Evolutionary conservation across 2,113 vertebrate genomes (phyloP).

Genomic region (Indri indri): DNA sequence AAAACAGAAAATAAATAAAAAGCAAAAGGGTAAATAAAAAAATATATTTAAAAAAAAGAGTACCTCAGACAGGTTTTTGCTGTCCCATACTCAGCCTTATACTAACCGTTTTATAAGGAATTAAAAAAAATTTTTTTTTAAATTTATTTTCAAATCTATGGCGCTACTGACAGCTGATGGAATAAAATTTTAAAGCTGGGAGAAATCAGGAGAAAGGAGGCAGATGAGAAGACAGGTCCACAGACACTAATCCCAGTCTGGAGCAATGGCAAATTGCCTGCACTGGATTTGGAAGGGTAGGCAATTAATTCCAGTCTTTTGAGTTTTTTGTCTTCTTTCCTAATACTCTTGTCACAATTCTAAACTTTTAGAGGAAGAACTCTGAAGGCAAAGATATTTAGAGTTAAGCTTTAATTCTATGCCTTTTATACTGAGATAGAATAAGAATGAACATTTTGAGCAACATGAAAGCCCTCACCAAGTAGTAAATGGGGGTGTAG

Average conservation of each 20-base stretch:
- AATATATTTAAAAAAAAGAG: too few species aligned
- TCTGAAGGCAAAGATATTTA: not conserved
- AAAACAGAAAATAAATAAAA: too few species aligned
- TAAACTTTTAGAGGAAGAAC: constrained; percentile 39
- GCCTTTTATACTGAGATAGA: constrained; percentile 41
- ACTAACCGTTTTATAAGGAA: not conserved
- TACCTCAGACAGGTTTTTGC: not conserved
- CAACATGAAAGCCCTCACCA: constrained; percentile 36
- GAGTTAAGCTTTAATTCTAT: constrained; percentile 4
- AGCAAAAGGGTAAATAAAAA: too few species aligned
- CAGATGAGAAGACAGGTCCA: not conserved
- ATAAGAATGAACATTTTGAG: constrained; percentile 10
- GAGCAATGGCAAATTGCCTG: not conserved
- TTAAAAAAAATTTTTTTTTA: too few species aligned
- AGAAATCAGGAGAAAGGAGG: constrained; percentile 13
- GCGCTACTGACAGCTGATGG: too few species aligned
- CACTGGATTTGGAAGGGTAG: not conserved
- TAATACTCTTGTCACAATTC: not conserved
- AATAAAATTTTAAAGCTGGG: constrained; percentile 8
- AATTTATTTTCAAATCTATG: too few species aligned
- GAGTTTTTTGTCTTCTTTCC: not conserved
- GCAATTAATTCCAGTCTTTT: not conserved
- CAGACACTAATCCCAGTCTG: not conserved
- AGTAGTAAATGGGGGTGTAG: not conserved
- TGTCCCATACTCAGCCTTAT: not conserved